Percentiles rank a stretch among this genome's conserved stretches.
Evolutionary conservation across 1,140 invertebrate genomes (phyloP).

Genomic region (Rhagoletis pomonella): DNA sequence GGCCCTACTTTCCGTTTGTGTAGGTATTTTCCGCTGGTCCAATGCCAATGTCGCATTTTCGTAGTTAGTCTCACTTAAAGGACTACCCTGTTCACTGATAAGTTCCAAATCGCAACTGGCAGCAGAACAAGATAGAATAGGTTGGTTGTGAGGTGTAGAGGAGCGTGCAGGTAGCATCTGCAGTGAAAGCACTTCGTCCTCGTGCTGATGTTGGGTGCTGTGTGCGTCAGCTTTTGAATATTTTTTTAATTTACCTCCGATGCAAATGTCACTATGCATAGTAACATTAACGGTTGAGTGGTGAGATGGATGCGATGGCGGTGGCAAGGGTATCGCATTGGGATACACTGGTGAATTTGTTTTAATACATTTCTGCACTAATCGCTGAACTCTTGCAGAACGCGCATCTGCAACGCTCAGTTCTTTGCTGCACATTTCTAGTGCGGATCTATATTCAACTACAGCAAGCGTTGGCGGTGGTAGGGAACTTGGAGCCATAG

Average conservation of each 20-base stretch:
- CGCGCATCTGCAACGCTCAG: background rate
- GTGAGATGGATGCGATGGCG: background rate
- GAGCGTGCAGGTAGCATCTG: constrained; percentile 68
- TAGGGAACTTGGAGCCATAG: background rate
- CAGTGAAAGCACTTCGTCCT: constrained; percentile 64
- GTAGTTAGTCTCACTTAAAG: constrained; percentile 55
- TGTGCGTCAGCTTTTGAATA: constrained; percentile 2
- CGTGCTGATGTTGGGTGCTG: constrained; percentile 27
- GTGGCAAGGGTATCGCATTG: constrained; percentile 63
- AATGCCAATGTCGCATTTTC: constrained; percentile 3
- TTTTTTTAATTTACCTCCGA: background rate
- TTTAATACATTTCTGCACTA: constrained; percentile 35
- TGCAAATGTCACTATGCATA: background rate
- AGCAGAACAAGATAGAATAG: constrained; percentile 64
- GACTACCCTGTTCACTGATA: constrained; percentile 59
- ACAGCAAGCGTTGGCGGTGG: constrained; percentile 23
- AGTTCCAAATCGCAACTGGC: constrained; percentile 67
- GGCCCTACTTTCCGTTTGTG: background rate
- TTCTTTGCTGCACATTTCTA: background rate
- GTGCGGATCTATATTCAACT: constrained; percentile 24
- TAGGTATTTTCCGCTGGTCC: background rate
- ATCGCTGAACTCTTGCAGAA: constrained; percentile 41
- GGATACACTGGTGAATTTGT: constrained; percentile 44
- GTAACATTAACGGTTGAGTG: background rate
- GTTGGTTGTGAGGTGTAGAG: constrained; percentile 68